A percentile compares a stretch with the other conserved stretches of the same genome.
These are phyloP conservation scores for Plestiodon gilberti DNA, from an alignment of 2,113 vertebrate species.

Conservation along the genomic window DNA sequence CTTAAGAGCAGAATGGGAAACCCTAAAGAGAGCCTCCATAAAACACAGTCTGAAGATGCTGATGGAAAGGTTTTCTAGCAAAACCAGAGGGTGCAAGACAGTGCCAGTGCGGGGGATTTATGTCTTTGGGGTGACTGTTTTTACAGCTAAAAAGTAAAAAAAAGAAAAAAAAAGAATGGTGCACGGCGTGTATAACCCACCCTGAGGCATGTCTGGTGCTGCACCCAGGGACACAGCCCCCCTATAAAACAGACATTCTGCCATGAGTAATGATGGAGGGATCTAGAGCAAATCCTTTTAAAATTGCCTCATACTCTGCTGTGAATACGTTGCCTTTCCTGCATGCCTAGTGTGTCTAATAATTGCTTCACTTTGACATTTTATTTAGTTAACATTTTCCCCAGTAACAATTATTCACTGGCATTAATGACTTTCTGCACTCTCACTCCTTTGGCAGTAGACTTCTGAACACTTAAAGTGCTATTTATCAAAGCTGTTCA, in stretches of 20 bases:
- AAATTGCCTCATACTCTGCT: not conserved
- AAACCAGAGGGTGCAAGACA: not conserved
- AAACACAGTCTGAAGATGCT: not conserved
- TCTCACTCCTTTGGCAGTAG: constrained; percentile 26
- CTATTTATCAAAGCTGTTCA: constrained; percentile 52
- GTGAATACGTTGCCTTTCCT: not conserved
- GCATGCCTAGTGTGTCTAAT: constrained; percentile 24
- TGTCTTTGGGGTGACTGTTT: too few species aligned
- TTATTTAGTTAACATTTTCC: constrained; percentile 61
- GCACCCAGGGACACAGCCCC: too few species aligned
- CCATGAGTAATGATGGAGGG: not conserved
- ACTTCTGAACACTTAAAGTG: not conserved
- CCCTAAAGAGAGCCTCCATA: not conserved
- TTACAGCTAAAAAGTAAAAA: too few species aligned
- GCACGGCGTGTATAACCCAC: too few species aligned
- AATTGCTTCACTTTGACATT: constrained; percentile 49
- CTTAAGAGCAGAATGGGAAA: not conserved
- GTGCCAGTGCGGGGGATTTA: too few species aligned
- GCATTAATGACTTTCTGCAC: constrained; percentile 61
- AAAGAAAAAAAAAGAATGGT: too few species aligned
- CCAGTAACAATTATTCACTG: constrained; percentile 46
- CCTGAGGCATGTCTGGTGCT: too few species aligned
- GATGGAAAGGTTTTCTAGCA: not conserved
- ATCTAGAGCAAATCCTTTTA: not conserved
- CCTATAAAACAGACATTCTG: not conserved